Conservation (phyloP, 2,888 invertebrate genomes). For the Tetramorium bicarinatum region DNA sequence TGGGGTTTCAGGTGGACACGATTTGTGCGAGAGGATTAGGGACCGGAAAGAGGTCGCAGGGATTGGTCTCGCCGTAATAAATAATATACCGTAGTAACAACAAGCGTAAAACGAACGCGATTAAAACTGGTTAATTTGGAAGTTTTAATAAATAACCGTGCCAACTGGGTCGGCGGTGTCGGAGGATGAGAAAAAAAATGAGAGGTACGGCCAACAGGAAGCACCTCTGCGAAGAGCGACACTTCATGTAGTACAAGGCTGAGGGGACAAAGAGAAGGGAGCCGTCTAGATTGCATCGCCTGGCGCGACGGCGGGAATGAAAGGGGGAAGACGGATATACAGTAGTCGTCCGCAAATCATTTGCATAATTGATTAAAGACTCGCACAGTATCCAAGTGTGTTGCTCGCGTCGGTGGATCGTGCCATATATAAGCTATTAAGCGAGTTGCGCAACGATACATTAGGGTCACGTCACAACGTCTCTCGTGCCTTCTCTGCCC, state of each 20-base stretch:
- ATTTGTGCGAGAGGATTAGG: constrained; percentile 51
- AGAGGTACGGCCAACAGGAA: constrained; percentile 29
- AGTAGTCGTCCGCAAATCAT: constrained; percentile 79
- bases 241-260: not conserved
- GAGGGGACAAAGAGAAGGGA: constrained; percentile 66
- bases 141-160: constrained; percentile 81
- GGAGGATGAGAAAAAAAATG: constrained; percentile 34
- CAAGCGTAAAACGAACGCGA: constrained; percentile 68
- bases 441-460: constrained; percentile 52
- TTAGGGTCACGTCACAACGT: constrained; percentile 64
- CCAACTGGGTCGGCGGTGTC: constrained; percentile 31
- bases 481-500: constrained; percentile 46
- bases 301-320: constrained; percentile 37
- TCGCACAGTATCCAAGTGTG: constrained; percentile 64
- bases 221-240: constrained; percentile 22
- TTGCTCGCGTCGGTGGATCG: constrained; percentile 51
- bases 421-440: constrained; percentile 71
- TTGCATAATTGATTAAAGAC: constrained; percentile 86
- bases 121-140: constrained; percentile 77
- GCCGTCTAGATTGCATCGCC: constrained; percentile 63
- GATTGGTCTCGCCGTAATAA: constrained; percentile 53
- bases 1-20: constrained; percentile 34
- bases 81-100: constrained; percentile 60
- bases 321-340: constrained; percentile 57
- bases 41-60: constrained; percentile 40